These are phyloP conservation scores for Saxicola maurus DNA, from an alignment of 2,797 vertebrate genomes.

Conservation along the genomic window DNA sequence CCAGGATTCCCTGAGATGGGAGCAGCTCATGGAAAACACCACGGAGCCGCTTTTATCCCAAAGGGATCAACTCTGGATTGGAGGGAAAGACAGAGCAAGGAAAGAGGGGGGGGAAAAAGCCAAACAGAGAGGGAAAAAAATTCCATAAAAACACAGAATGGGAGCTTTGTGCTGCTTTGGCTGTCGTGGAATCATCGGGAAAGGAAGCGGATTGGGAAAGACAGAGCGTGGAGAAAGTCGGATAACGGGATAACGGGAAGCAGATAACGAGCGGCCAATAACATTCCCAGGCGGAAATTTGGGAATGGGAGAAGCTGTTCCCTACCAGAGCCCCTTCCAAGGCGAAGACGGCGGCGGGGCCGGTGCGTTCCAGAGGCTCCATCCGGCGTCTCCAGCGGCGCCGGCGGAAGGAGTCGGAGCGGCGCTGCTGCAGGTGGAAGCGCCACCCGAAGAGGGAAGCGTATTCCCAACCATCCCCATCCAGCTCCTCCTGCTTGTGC, in stretches of 20 bases:
- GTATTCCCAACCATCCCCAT: too few relatives aligned
- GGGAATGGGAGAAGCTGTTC: too few relatives aligned
- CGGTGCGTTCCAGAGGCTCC: slow-evolving; percentile 91
- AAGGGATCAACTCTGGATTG: not conserved
- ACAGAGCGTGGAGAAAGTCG: not conserved
- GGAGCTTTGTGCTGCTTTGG: slow-evolving; percentile 51
- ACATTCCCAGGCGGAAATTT: too few relatives aligned
- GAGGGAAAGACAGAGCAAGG: not conserved
- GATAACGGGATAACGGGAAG: too few relatives aligned
- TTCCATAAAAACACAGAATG: slow-evolving; percentile 15
- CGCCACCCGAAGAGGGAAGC: slow-evolving; percentile 94
- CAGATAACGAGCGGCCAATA: too few relatives aligned
- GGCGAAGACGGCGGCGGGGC: slow-evolving; percentile 64
- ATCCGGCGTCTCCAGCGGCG: slow-evolving; percentile 91
- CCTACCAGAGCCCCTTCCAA: too few relatives aligned
- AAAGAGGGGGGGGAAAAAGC: not conserved
- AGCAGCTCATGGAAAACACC: not conserved
- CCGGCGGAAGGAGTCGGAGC: slow-evolving; percentile 87
- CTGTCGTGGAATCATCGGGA: slow-evolving; percentile 39
- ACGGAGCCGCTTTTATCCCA: not conserved
- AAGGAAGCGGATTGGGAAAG: not conserved
- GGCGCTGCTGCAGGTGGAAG: slow-evolving; percentile 88
- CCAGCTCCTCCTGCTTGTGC: too few relatives aligned
- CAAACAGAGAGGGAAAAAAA: not conserved
- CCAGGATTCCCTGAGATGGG: not conserved